Conservation (phyloP, 2,888 invertebrate genomes). For the Pterobdella sp. region DNA sequence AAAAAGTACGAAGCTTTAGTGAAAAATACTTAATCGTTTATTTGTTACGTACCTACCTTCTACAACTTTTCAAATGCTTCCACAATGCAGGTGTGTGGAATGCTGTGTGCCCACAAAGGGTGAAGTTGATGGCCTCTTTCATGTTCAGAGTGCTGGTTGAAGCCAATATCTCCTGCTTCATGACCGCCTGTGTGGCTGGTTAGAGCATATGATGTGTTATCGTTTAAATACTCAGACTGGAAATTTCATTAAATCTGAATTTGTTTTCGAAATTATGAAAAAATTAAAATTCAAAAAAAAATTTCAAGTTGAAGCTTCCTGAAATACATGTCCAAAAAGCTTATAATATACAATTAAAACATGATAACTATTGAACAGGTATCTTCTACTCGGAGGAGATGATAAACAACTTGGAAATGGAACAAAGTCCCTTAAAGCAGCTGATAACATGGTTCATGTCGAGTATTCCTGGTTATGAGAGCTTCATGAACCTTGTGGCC, state of each 20-base stretch:
- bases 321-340: too few relatives aligned
- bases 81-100: slow-evolving; percentile 37
- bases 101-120: slow-evolving; percentile 35
- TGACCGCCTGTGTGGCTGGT: slow-evolving; percentile 40
- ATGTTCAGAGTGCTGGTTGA: slow-evolving; percentile 37
- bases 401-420: slow-evolving; percentile 20
- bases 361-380: too few relatives aligned
- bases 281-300: too few relatives aligned
- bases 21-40: neutral
- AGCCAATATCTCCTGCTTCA: slow-evolving; percentile 39
- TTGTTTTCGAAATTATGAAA: too few relatives aligned
- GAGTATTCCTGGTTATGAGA: slow-evolving; percentile 33
- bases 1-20: neutral
- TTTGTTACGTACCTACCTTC: neutral
- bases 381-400: slow-evolving; percentile 32
- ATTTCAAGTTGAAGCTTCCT: too few relatives aligned
- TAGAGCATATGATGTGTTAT: neutral
- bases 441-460: slow-evolving; percentile 32
- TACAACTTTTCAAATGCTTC: neutral
- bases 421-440: slow-evolving; percentile 18
- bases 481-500: slow-evolving; percentile 31
- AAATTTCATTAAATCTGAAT: too few relatives aligned
- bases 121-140: slow-evolving; percentile 35
- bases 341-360: too few relatives aligned
- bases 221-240: too few relatives aligned